phyloP scores from a whole-genome alignment of 2,888 invertebrate genomes.

The Helobdella robusta region DNA sequence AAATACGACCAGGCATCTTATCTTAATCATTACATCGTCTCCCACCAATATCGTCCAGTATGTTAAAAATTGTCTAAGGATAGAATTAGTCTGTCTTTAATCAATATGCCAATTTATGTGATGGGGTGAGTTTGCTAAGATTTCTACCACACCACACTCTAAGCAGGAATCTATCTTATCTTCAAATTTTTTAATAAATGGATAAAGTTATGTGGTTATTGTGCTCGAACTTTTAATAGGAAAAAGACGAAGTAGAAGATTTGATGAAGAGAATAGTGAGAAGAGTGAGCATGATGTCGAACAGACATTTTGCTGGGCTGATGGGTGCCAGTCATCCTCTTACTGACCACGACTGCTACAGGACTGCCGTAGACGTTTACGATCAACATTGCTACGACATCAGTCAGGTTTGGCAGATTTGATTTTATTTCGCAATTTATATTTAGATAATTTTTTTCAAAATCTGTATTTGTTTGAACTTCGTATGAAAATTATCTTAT shows the following conservation, averaged over 20 bases:
- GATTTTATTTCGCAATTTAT: conserved; percentile 3
- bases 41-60: no score
- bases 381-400: conserved; percentile 48
- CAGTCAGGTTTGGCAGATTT: conserved; percentile 43
- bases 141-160: no score
- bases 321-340: conserved; percentile 36
- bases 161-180: no score
- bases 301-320: conserved; percentile 15
- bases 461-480: not conserved
- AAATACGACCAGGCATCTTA: no score
- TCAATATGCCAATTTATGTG: no score
- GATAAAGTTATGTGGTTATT: no score
- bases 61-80: no score
- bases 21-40: no score
- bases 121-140: no score
- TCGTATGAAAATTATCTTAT: not conserved
- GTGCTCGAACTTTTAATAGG: conserved; percentile 19
- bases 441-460: not conserved
- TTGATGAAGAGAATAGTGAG: conserved; percentile 25
- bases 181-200: no score
- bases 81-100: no score
- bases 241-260: conserved; percentile 12
- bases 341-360: conserved; percentile 48
- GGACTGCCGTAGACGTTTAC: conserved; percentile 43
- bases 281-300: conserved; percentile 29